phyloP scores from a whole-genome alignment of 2,888 invertebrate genomes.

The Phalera bucephala region DNA sequence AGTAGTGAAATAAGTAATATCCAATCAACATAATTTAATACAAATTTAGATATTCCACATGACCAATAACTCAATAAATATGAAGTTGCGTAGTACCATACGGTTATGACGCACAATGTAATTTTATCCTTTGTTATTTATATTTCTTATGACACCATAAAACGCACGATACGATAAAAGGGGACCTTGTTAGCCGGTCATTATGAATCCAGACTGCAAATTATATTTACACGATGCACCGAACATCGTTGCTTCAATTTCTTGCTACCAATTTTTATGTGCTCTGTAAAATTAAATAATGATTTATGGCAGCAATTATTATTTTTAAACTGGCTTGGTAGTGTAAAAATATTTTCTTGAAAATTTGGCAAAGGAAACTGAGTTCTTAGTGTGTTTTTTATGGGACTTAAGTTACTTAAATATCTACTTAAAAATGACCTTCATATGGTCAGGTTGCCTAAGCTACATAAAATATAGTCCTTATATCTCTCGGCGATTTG shows the following conservation, averaged over 20 bases:
- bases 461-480: too few relatives aligned
- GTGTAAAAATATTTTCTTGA: neutral
- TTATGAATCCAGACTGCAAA: conserved; percentile 18
- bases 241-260: conserved; percentile 10
- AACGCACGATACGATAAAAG: conserved; percentile 29
- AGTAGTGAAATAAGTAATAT: too few relatives aligned
- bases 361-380: conserved; percentile 6
- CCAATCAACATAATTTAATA: too few relatives aligned
- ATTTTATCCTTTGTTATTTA: conserved; percentile 24
- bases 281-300: conserved; percentile 1
- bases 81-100: too few relatives aligned
- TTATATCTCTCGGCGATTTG: too few relatives aligned
- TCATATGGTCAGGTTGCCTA: too few relatives aligned
- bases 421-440: too few relatives aligned
- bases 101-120: conserved; percentile 12
- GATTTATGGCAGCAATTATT: neutral
- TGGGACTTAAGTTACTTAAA: too few relatives aligned
- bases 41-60: too few relatives aligned
- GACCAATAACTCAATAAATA: too few relatives aligned
- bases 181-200: conserved; percentile 16
- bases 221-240: conserved; percentile 16
- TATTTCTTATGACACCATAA: conserved; percentile 25
- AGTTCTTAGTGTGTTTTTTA: too few relatives aligned
- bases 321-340: neutral
- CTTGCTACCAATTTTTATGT: conserved; percentile 1